Base-by-base conservation (phyloP, 2,113 vertebrate species). In the Tauraco erythrolophus region DNA sequence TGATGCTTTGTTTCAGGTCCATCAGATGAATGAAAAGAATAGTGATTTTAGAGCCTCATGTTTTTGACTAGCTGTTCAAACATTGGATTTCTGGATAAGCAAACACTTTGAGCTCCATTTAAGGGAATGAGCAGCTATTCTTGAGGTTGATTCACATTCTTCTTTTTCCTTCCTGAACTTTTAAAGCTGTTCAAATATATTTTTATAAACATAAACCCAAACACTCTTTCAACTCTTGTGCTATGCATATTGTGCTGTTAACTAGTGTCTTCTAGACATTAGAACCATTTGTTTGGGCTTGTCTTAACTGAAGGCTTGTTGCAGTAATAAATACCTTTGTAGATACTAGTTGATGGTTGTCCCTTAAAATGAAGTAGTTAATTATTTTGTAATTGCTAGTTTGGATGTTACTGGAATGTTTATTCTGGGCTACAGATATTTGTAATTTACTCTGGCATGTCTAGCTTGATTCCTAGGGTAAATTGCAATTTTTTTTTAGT, bases 311-410 rank as follows among this genome's bases (percentile, higher is more conserved):
- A 85, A 93, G n/a, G 17, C 19, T 80, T 61, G 9, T 70, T 95
- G n/a, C 43, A 31, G 14, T 58, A 66, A 58, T 74, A 58, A 82
- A 48, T 60, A 53, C 7, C 19, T 84, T 51, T 88, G 33, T 68
- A 68, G 33, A 6, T 35, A n/a, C 4, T 54, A 24, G 14, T 30
- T 92, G 35, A 76, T 82, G 19, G 16, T 77, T 66, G 21, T 71
- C 37, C 41, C 33, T 69, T 84, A 71, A 94, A 48, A 72, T 74
- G 27, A 85, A 79, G 19, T 46, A n/a, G 37, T 51, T 83, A 70
- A 83, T 72, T 61, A 65, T 86, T 93, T 81, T 85, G 50, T 57
- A 90, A 58, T 54, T 85, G 50, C 37, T 77, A 19, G 46, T 72
- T 90, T 23, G 13, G 24, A 66, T 82, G 30, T 76, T 88, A 14